phyloP scores from a whole-genome alignment of 2,888 invertebrate genomes.

The Conistra vaccinii region DNA sequence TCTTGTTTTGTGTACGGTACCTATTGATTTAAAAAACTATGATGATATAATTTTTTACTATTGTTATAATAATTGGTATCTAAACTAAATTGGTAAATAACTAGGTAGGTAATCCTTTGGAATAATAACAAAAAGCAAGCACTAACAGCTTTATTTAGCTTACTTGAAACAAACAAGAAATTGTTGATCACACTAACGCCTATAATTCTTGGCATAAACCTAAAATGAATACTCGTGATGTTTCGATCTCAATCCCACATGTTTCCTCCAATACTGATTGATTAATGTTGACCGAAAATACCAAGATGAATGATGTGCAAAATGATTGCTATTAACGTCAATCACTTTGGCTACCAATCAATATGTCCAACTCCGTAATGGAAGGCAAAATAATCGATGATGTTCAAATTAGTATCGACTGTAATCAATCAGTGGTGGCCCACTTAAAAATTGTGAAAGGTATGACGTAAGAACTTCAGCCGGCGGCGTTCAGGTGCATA shows the following conservation, averaged over 20 bases:
- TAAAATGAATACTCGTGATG: conserved; percentile 9
- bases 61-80: not conserved
- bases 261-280: conserved; percentile 22
- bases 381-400: conserved; percentile 26
- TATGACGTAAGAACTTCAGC: not conserved
- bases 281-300: conserved; percentile 50
- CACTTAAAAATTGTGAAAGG: conserved; percentile 35
- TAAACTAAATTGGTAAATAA: not conserved
- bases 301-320: conserved; percentile 47
- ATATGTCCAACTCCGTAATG: conserved; percentile 40
- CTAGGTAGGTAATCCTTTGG: not conserved
- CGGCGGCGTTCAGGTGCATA: not conserved
- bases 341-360: conserved; percentile 44
- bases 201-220: not conserved
- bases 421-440: conserved; percentile 34
- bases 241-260: conserved; percentile 5
- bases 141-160: too few relatives aligned
- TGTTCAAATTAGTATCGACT: conserved; percentile 40
- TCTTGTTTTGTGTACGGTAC: not conserved
- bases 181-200: not conserved
- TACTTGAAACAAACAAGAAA: not conserved
- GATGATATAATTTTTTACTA: not conserved
- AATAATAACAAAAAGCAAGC: not conserved
- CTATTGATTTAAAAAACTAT: not conserved
- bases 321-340: conserved; percentile 58